phyloP scores from a whole-genome alignment of 1,140 invertebrate species.

The Ceratitis capitata region DNA sequence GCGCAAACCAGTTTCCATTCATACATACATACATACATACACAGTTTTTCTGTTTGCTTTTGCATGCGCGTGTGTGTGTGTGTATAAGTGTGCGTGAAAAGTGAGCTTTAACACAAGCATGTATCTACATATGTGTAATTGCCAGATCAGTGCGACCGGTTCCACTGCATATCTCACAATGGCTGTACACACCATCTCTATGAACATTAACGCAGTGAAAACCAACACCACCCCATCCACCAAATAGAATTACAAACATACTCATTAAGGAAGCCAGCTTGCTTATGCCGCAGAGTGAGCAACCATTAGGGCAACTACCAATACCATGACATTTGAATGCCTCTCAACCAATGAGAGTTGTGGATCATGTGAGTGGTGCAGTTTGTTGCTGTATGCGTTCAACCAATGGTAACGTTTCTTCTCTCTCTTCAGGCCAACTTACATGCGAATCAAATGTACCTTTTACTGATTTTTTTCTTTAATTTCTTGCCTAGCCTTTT shows the following conservation, averaged over 20 bases:
- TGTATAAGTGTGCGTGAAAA: background rate
- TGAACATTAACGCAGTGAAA: background rate
- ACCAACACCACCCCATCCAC: background rate
- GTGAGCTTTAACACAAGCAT: too few relatives aligned
- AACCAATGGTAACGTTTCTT: background rate
- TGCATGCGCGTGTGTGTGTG: background rate
- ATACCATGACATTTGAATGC: background rate
- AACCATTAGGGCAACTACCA: background rate
- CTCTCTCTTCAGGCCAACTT: background rate
- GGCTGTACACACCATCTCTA: background rate
- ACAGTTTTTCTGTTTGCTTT: background rate
- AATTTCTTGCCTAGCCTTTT: background rate
- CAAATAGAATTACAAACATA: too few relatives aligned
- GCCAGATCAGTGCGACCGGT: background rate
- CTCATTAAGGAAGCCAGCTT: too few relatives aligned
- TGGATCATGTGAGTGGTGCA: background rate
- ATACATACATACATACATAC: background rate
- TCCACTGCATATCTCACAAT: background rate
- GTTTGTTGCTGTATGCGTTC: background rate
- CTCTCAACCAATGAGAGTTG: conserved; percentile 1
- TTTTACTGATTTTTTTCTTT: background rate
- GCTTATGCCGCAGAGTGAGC: background rate
- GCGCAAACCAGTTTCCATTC: conserved; percentile 6
- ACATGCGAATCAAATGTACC: too few relatives aligned
- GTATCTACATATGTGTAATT: too few relatives aligned